phyloP scores from a whole-genome alignment of 2,888 invertebrate species.

The Lacanobia oleracea region DNA sequence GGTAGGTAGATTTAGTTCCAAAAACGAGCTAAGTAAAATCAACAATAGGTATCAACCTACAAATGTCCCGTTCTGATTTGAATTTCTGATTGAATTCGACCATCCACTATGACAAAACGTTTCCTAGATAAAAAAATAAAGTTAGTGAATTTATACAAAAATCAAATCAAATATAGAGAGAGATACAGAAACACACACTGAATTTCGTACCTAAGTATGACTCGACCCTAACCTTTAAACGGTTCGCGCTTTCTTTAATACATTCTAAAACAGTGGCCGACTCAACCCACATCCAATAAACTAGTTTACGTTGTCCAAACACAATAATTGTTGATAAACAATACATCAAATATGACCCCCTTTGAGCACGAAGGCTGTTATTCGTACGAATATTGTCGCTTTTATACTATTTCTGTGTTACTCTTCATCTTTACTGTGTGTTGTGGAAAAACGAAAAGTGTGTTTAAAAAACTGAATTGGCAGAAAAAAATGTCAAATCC shows the following conservation, averaged over 20 bases:
- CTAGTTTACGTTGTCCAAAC: slow-evolving; percentile 62
- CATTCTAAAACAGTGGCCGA: slow-evolving; percentile 31
- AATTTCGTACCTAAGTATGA: slow-evolving; percentile 4
- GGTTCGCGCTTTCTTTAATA: slow-evolving; percentile 45
- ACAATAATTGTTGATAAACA: slow-evolving; percentile 66
- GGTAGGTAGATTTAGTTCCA: too few species aligned
- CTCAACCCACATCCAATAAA: slow-evolving; percentile 59
- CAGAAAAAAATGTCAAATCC: not conserved
- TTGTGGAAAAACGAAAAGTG: slow-evolving; percentile 16
- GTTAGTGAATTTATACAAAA: not conserved
- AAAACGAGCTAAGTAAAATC: too few species aligned
- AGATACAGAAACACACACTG: too few species aligned
- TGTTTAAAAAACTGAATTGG: not conserved
- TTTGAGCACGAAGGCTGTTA: slow-evolving; percentile 54
- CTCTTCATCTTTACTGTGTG: slow-evolving; percentile 26
- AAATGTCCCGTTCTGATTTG: too few species aligned
- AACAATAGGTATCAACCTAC: too few species aligned
- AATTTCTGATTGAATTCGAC: too few species aligned
- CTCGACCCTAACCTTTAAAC: slow-evolving; percentile 6
- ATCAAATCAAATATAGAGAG: not conserved
- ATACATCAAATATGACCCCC: slow-evolving; percentile 72
- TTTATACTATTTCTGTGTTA: slow-evolving; percentile 46
- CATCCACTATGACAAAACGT: too few species aligned
- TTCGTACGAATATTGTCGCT: slow-evolving; percentile 52
- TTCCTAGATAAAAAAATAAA: not conserved